phyloP scores from a whole-genome alignment of 2,797 vertebrate species.

The Chloroceryle inda region DNA sequence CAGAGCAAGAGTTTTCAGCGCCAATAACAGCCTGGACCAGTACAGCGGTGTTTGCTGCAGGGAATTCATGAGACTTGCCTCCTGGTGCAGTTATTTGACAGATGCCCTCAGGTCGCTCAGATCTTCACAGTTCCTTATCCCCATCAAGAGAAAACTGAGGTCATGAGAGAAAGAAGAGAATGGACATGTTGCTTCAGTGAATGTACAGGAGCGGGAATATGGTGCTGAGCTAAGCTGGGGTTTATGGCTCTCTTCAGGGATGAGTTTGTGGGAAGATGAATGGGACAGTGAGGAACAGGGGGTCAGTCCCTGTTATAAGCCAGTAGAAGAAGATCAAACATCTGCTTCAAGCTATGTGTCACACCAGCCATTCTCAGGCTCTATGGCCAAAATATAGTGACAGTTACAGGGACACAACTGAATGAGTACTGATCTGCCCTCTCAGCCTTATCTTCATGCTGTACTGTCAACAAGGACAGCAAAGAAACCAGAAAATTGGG shows the following conservation, averaged over 20 bases:
- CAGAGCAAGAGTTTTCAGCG: background rate
- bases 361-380: background rate
- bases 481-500: background rate
- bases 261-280: background rate
- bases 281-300: background rate
- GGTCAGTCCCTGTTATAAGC: background rate
- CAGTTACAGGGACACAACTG: background rate
- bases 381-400: background rate
- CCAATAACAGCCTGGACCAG: background rate
- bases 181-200: background rate
- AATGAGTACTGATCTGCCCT: background rate
- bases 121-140: background rate
- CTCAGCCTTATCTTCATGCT: background rate
- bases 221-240: background rate
- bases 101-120: accelerated
- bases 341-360: background rate
- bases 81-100: background rate
- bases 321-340: background rate
- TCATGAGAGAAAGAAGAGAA: background rate
- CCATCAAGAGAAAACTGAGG: background rate
- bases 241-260: background rate
- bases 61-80: background rate
- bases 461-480: background rate
- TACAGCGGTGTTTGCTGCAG: background rate
- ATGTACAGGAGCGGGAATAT: background rate